Base-by-base conservation (phyloP, 2,888 invertebrate genomes). In the Periphyllus acericola region DNA sequence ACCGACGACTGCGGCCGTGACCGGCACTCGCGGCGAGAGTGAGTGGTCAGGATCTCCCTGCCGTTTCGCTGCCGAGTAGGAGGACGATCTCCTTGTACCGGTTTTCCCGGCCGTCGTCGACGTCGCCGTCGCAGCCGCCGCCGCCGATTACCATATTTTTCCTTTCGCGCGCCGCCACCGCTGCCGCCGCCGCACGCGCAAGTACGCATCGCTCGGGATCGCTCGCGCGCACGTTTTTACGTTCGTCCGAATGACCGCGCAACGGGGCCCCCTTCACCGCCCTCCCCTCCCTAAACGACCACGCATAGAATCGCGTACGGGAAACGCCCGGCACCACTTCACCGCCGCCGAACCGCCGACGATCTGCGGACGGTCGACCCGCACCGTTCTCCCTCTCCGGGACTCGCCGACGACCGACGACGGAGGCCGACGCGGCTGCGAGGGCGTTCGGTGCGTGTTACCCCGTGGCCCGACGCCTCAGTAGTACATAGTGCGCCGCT, bases 301-400 rank as follows among this genome's bases (percentile, higher is more conserved):
- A 46, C 19, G 85, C 76, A 9, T 9, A 8, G 29, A 17, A 68
- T 55, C 32, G 87, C 66, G 87, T 40, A 81, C 87, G 87, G 87
- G 87, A 87, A 87, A 87, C 87, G 87, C 87, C 87, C 87, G 87
- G 80, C 55, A n/a, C 36, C 40, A 72, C 55, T 29, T 25, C 79
- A 52, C 66, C 74, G 14, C 0, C 72, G 0, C 82, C 46, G 11
- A 46, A 3, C 17, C 14, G 19, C 14, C 32, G 68, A 32, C 46
- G 84, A 55, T 55, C 83, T 74, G 60, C 74, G 84, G 60, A 14
- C 84, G 11, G 25, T 25, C 84, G 84, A 84, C 40, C 32, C 66
- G 66, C 66, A 66, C 66, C 66, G 11, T n/a, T n/a, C 11, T 21
- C 36, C 79, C 52, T 25, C 78, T 68, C 66, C 72, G 11, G 52